Evolutionary conservation across 2,888 invertebrate genomes (phyloP), one percentile per base, ranked within the genome.

Genomic region (Matsumyia berberina): DNA sequence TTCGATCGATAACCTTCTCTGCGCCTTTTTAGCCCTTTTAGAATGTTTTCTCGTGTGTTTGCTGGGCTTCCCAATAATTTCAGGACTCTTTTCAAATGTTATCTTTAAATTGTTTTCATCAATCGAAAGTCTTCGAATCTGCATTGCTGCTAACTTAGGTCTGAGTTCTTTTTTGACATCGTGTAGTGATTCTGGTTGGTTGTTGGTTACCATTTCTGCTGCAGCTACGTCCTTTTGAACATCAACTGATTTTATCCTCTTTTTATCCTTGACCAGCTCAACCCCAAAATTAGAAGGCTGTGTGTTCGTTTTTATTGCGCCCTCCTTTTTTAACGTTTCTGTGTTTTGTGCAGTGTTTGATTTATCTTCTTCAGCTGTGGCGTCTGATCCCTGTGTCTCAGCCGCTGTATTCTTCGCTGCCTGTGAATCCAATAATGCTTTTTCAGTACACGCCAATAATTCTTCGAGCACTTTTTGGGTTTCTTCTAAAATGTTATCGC

Each of bases 91-190:
- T 24, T 46, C 24, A 5, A 35, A 17, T 12, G 12, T 37, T 29
- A 60, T 37, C 35, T 78, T 53, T 0, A 37, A 9, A 12, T 60
- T 24, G 17, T 42, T 78, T 8, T 70, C 70, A 11, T 70, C 55
- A 19, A 62, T 70, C 4, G 70, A 62, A 6, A 70, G 17, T 3
- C 62, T 55, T 15, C 62, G 55, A 3, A 72, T 17, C 8, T 55
- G 49, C 74, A 74, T 55, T 19, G 55, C 39, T 19, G 37, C 4
- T 3, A 1, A 24, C 3, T 77, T 57, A 0, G 19, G 19, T 24
- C 24, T 4, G 24, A 24, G 24, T 17, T 35, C 11, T 11, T 33
- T 33, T 24, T n/a, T n/a, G n/a, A n/a, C n/a, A n/a, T n/a, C 9
- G 31, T 31, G 29, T 12, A 24, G 24, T 24, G 24, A 24, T 24